Evolutionary conservation across 2,888 invertebrate species (phyloP).

Genomic region (Clunio marinus): DNA sequence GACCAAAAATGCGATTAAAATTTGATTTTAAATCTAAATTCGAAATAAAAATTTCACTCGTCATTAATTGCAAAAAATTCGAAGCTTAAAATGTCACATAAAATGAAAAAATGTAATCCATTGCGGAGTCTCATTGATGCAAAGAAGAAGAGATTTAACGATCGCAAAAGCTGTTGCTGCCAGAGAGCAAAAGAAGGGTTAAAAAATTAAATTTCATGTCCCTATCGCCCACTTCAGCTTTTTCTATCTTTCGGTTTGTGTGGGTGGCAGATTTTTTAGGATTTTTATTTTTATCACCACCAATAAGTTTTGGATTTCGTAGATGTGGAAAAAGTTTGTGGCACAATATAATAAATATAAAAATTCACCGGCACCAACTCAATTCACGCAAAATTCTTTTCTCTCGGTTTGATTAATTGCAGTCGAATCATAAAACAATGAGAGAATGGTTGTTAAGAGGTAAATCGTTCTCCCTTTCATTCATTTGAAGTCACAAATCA

Average conservation of each 20-base stretch:
- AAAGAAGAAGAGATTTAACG: constrained; percentile 4
- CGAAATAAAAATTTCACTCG: too few species aligned
- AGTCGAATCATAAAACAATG: neutral
- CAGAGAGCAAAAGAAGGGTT: neutral
- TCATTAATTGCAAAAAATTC: too few species aligned
- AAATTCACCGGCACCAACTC: too few species aligned
- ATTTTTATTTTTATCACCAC: too few species aligned
- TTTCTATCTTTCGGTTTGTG: neutral
- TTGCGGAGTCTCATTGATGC: neutral
- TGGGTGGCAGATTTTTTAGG: neutral
- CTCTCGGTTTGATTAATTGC: constrained; percentile 1
- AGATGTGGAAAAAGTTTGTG: neutral
- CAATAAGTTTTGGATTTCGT: neutral
- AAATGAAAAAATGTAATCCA: neutral
- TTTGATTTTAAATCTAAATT: too few species aligned
- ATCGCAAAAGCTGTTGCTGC: constrained; percentile 1
- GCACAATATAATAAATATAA: too few species aligned
- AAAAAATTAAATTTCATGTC: constrained; percentile 6
- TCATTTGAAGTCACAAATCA: too few species aligned
- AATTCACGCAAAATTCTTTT: too few species aligned
- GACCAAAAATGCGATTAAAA: too few species aligned
- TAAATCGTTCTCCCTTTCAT: neutral
- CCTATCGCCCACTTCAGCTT: neutral
- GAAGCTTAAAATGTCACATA: too few species aligned
- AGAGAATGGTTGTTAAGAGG: neutral